Evolutionary conservation across 2,113 vertebrate genomes (phyloP), one percentile per base, ranked within the genome.

Genomic region (Caracal caracal): DNA sequence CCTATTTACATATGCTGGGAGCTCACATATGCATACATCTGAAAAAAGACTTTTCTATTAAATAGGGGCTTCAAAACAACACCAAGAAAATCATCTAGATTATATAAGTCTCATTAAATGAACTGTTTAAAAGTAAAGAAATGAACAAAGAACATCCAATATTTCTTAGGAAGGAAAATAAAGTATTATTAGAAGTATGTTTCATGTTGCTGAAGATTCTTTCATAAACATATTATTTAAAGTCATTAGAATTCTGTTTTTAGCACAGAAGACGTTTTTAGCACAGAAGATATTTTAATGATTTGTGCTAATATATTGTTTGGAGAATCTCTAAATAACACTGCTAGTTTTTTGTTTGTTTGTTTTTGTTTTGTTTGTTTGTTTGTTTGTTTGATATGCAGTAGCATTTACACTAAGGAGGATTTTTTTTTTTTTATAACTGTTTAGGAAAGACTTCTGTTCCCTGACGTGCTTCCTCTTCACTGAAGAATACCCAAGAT

Each of bases 211-310:
- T 95, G 56, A 76, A 93, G n/a, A 78, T 85, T 35, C 2, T 71
- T 88, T n/a, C 9, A 71, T 75, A 90, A 96, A 75, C 9, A 13
- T 66, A 59, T 87, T 81, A 90, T 51, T 61, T 47, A 40, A 92
- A 80, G 63, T 89, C 22, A 40, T 81, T 90, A 43, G 1, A 90
- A 53, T 96, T 96, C 28, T 61, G 22, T 73, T 94, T 92, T 90
- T 90, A n/a, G 6, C 4, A 66, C 24, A 90, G 26, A 47, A 40
- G 8, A 61, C 53, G 11, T 79, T 92, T 94, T 90, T 84, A n/a
- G 6, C 4, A 66, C 24, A 90, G 26, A 47, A 40, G 10, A 61
- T 66, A 11, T 79, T 92, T 95, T 93, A 66, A 43, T 66, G 37
- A 47, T 71, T 96, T 93, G 10, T 91, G 75, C 28, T 96, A 56